A percentile compares a stretch with the other conserved stretches of the same genome.
Evolutionary conservation across 1,140 invertebrate genomes (phyloP).

Genomic region (Cyclargus thomasi): DNA sequence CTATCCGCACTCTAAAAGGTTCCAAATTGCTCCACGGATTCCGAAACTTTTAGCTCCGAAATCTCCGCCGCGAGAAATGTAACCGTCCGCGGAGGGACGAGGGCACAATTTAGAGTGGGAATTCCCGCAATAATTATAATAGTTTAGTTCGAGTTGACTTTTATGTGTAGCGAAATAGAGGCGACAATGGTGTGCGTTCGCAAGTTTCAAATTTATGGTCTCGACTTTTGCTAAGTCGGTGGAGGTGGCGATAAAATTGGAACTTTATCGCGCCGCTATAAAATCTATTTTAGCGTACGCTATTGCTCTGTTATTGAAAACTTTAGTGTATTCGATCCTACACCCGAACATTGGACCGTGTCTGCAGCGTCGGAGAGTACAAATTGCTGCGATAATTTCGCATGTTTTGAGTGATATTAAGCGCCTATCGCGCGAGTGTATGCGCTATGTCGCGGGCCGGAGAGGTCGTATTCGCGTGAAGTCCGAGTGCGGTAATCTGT

Average conservation of each 20-base stretch:
- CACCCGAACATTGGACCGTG: background rate
- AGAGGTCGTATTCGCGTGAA: background rate
- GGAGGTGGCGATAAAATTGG: background rate
- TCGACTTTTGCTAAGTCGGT: constrained; percentile 2
- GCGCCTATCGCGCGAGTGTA: background rate
- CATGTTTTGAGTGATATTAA: background rate
- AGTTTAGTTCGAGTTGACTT: constrained; percentile 18
- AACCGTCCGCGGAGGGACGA: background rate
- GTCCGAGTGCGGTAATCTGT: constrained; percentile 39
- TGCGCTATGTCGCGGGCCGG: background rate
- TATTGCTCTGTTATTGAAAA: constrained; percentile 3
- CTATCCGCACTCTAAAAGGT: constrained; percentile 36
- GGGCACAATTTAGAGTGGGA: background rate
- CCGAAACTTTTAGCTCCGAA: background rate
- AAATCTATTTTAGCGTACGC: constrained; percentile 17
- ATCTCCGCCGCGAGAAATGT: background rate
- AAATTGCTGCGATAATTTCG: background rate
- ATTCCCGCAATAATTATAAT: constrained; percentile 19
- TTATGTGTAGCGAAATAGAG: constrained; percentile 20
- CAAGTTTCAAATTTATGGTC: background rate
- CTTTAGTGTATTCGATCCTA: background rate
- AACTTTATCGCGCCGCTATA: constrained; percentile 15
- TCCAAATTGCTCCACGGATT: constrained; percentile 42
- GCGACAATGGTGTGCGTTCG: constrained; percentile 18
- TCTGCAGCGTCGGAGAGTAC: background rate